Evolutionary conservation across 2,113 vertebrate species (phyloP).

Genomic region (Cyprinodon brontotheroides): DNA sequence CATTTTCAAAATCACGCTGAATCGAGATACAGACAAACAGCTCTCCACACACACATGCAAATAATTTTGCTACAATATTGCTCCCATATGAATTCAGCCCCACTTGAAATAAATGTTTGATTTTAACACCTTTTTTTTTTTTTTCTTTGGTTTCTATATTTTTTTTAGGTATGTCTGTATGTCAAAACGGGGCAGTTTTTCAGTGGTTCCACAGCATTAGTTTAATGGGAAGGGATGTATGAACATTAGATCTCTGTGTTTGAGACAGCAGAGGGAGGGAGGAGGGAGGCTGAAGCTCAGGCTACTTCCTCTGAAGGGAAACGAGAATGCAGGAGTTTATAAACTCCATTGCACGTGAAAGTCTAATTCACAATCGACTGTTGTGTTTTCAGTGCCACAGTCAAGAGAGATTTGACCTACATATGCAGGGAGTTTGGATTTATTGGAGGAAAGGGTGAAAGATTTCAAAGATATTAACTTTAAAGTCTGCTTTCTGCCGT

Average conservation of each 20-base stretch:
- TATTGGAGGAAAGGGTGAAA: conserved; percentile 5
- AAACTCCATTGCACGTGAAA: conserved; percentile 52
- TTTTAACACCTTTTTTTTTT: no score
- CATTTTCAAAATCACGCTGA: no score
- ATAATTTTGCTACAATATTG: no score
- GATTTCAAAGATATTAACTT: conserved; percentile 8
- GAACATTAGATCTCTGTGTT: neutral
- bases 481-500: conserved; percentile 12
- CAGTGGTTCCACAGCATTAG: neutral
- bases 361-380: conserved; percentile 33
- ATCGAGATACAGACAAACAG: no score
- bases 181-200: no score
- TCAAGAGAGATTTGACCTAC: conserved; percentile 47
- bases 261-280: conserved; percentile 24
- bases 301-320: conserved; percentile 47
- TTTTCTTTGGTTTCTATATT: no score
- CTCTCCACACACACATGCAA: no score
- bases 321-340: conserved; percentile 59
- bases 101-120: no score
- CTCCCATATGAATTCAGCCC: no score
- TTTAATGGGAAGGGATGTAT: neutral
- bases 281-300: conserved; percentile 32
- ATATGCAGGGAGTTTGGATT: conserved; percentile 4
- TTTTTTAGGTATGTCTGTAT: no score
- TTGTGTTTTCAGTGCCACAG: conserved; percentile 18